Evolutionary conservation across 2,888 invertebrate species (phyloP), one percentile per base, ranked within the genome.

Genomic region (Morpho helenor): DNA sequence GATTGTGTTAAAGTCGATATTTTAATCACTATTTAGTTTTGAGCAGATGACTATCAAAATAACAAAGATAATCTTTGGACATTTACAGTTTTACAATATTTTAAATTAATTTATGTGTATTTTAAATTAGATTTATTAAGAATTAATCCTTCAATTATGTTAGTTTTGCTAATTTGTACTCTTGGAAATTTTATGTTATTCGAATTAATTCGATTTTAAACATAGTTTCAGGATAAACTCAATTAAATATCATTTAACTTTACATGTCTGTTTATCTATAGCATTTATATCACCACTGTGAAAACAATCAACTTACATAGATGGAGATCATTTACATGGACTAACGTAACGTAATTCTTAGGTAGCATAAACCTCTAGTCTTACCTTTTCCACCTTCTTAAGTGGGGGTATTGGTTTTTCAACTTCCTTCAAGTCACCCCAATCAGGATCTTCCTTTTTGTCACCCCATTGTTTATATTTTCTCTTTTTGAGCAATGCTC

Each of bases 401-500:
- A 97, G 93, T 49, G 95, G 93, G 67, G 97, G 96, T 72, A 95
- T 91, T 65, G 96, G 97, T 82, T 96, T 96, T 77, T 97, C 97
- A 22, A 94, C 94, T 89, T 97, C 97, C 86, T 98, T 98, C 61
- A 99, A 93, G 72, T 97, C 96, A 68, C 97, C 97, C 95, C 96
- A 98, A 82, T 98, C 97, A 43, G 96, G 96, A 73, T 98, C 98
- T 55, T 95, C 96, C 70, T 98, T 96, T 69, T 97, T 96, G 83
- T 95, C 94, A 62, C 93, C 96, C 97, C 97, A 98, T 92, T 97
- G 96, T 74, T 96, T 96, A 84, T 98, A 98, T 89, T 97, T 97
- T 76, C 97, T 95, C 92, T 98, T 98, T 90, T 98, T 98, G 73
- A 99, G 93, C 96, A 99, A 96, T 65, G 98, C 95, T 89, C 99